Percentiles rank a stretch among this genome's conserved stretches.
phyloP scores from a whole-genome alignment of 1,140 invertebrate genomes.

The Anthonomus grandis region DNA sequence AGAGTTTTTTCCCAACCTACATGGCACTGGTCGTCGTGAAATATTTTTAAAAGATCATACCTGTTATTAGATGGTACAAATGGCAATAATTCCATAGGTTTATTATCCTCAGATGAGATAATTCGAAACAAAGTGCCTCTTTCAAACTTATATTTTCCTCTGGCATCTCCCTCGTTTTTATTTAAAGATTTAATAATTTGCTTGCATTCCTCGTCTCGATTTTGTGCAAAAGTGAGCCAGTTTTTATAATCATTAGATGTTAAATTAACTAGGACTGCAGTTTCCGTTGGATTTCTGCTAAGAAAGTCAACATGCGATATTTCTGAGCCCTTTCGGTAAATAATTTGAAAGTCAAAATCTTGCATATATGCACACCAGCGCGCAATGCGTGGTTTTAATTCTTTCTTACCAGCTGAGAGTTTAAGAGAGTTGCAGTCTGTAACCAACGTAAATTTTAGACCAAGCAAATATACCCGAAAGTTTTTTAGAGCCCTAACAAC shows the following conservation, averaged over 20 bases:
- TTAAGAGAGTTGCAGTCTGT: constrained; percentile 44
- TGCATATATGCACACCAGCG: constrained; percentile 45
- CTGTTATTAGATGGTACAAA: constrained; percentile 30
- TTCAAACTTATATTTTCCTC: constrained; percentile 7
- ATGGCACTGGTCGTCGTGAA: constrained; percentile 32
- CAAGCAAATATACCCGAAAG: too few species aligned
- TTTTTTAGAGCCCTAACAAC: constrained; percentile 39
- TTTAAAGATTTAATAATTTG: too few species aligned
- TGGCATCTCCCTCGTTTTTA: neutral
- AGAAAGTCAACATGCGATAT: constrained; percentile 39
- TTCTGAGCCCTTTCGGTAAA: constrained; percentile 24
- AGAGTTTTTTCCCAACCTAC: constrained; percentile 39
- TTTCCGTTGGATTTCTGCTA: constrained; percentile 31
- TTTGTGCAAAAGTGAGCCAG: constrained; percentile 11
- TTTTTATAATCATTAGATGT: constrained; percentile 22
- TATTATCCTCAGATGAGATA: constrained; percentile 29
- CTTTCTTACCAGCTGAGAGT: constrained; percentile 38
- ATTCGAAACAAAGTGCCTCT: neutral
- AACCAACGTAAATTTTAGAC: too few species aligned
- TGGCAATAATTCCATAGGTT: constrained; percentile 24
- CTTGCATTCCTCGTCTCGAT: too few species aligned
- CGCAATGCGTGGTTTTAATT: constrained; percentile 42
- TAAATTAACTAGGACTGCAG: constrained; percentile 14
- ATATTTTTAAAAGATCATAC: constrained; percentile 34
- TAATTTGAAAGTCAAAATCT: constrained; percentile 32